Percentiles rank a stretch among this genome's conserved stretches.
These are phyloP conservation scores for Ennomos quercinarius DNA, from an alignment of 2,888 invertebrate genomes.

Conservation along the genomic window DNA sequence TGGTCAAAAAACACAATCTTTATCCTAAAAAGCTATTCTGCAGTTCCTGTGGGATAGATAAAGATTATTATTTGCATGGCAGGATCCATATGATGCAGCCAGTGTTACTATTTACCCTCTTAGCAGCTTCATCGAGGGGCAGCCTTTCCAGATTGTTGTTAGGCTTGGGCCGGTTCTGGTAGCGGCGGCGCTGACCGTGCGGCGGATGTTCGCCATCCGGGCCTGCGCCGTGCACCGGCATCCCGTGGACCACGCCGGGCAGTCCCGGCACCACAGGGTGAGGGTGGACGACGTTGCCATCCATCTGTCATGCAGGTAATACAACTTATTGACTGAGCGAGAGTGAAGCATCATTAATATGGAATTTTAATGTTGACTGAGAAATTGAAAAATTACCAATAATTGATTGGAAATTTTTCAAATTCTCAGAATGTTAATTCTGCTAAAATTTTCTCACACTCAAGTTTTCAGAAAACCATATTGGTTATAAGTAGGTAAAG, in stretches of 20 bases:
- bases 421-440: too few relatives aligned
- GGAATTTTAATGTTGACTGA: too few relatives aligned
- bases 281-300: constrained; percentile 72
- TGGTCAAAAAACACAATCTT: too few relatives aligned
- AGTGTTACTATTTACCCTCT: constrained; percentile 69
- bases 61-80: too few relatives aligned
- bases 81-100: too few relatives aligned
- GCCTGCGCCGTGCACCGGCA: constrained; percentile 75
- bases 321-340: too few relatives aligned
- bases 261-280: constrained; percentile 71
- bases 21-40: too few relatives aligned
- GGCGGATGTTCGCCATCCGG: constrained; percentile 75
- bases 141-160: constrained; percentile 82
- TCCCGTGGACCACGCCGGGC: constrained; percentile 69
- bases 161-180: constrained; percentile 75
- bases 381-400: too few relatives aligned
- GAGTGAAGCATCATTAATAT: too few relatives aligned
- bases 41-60: too few relatives aligned
- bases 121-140: constrained; percentile 89
- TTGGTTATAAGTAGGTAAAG: background rate
- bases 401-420: too few relatives aligned
- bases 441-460: too few relatives aligned
- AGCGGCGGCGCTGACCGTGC: constrained; percentile 74
- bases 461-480: background rate
- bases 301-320: constrained; percentile 60